phyloP scores from a whole-genome alignment of 92 coral and sea anemone species.

The Actinostola sp. region DNA sequence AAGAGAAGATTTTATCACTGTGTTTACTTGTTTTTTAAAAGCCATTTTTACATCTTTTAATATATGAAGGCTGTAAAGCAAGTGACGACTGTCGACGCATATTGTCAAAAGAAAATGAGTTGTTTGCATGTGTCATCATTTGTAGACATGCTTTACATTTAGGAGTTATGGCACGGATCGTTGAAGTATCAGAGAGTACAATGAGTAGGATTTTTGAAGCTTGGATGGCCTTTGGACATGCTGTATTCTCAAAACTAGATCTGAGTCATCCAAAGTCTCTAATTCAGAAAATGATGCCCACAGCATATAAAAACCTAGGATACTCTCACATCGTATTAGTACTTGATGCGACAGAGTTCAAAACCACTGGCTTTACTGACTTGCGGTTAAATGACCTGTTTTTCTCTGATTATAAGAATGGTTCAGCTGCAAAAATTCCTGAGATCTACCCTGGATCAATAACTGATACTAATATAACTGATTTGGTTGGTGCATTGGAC shows the following conservation, averaged over 20 bases:
- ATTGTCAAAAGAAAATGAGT: slow-evolving; percentile 16
- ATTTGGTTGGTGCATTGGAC: slow-evolving; percentile 23
- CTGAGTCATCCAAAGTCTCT: slow-evolving; percentile 12
- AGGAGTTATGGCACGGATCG: slow-evolving; percentile 32
- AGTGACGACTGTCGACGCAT: slow-evolving; percentile 10
- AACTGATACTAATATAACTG: slow-evolving; percentile 5
- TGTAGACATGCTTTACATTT: slow-evolving; percentile 30
- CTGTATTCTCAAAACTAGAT: slow-evolving; percentile 9
- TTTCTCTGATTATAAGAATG: slow-evolving; percentile 25
- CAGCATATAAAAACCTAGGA: slow-evolving; percentile 18
- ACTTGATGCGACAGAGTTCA: slow-evolving; percentile 14
- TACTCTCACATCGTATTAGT: slow-evolving; percentile 26
- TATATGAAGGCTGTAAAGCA: slow-evolving; percentile 28
- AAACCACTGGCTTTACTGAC: no score
- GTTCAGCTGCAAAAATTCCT: neutral
- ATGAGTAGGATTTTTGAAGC: slow-evolving; percentile 30
- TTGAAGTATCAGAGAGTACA: slow-evolving; percentile 7
- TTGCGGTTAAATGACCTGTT: slow-evolving; percentile 10
- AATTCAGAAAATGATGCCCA: slow-evolving; percentile 16
- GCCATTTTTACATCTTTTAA: slow-evolving; percentile 15
- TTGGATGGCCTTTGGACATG: slow-evolving; percentile 21
- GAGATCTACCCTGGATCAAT: neutral
- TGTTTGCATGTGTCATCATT: slow-evolving; percentile 14
- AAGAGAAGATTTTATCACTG: slow-evolving; percentile 9
- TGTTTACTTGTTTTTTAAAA: slow-evolving; percentile 27